phyloP scores from a whole-genome alignment of 2,797 vertebrate species.

The Malurus splendens region DNA sequence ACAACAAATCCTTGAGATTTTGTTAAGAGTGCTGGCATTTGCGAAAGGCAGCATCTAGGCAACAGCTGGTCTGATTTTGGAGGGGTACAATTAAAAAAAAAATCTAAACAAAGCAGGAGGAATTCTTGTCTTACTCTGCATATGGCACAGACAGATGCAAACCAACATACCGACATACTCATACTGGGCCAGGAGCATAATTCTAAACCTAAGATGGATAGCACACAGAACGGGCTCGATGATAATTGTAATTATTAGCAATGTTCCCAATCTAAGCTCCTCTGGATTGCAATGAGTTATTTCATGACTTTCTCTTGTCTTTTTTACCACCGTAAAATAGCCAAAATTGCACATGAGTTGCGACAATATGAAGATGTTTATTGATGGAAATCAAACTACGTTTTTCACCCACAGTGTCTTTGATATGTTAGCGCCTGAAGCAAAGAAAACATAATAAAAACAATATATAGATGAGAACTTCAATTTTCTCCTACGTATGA shows the following conservation, averaged over 20 bases:
- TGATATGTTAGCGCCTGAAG: conserved; percentile 63
- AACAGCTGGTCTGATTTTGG: conserved; percentile 48
- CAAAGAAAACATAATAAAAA: conserved; percentile 70
- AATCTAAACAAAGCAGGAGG: not conserved
- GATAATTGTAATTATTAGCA: conserved; percentile 45
- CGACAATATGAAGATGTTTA: conserved; percentile 58
- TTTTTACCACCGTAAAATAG: conserved; percentile 30
- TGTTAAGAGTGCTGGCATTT: not conserved
- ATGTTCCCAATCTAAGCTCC: conserved; percentile 5
- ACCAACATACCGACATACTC: not conserved
- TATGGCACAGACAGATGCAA: conserved; percentile 50
- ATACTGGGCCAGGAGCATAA: conserved; percentile 28
- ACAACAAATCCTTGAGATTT: conserved; percentile 11
- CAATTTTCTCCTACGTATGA: conserved; percentile 65
- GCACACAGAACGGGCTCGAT: not conserved
- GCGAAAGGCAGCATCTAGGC: not conserved
- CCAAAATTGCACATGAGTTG: conserved; percentile 30
- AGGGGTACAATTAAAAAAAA: conserved; percentile 39
- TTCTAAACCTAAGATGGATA: conserved; percentile 8
- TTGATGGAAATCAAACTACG: conserved; percentile 63
- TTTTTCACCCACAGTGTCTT: conserved; percentile 51
- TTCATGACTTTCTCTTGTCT: not conserved
- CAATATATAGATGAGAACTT: conserved; percentile 63
- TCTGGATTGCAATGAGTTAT: conserved; percentile 55
- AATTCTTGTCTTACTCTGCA: conserved; percentile 16